phyloP scores from a whole-genome alignment of 1,140 invertebrate genomes.

The Lepidotrigona ventralis region DNA sequence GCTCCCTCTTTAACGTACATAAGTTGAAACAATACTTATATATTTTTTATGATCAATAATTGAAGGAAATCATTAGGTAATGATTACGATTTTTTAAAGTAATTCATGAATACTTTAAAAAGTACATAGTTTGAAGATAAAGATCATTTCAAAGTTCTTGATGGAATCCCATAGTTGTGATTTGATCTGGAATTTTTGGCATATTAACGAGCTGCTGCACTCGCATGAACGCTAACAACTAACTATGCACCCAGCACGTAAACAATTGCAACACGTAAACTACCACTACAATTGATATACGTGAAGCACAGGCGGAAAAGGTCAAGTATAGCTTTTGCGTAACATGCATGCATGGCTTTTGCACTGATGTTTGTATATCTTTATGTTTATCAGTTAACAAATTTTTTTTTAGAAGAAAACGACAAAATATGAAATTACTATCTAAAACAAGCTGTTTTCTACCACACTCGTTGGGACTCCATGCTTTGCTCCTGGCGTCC shows the following conservation, averaged over 20 bases:
- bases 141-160: slow-evolving; percentile 16
- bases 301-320: slow-evolving; percentile 67
- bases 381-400: neutral
- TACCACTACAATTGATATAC: slow-evolving; percentile 28
- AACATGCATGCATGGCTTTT: slow-evolving; percentile 58
- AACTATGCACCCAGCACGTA: slow-evolving; percentile 64
- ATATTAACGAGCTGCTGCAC: slow-evolving; percentile 60
- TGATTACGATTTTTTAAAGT: neutral
- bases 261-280: slow-evolving; percentile 47
- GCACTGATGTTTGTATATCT: neutral
- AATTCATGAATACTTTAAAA: neutral
- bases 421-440: neutral
- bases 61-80: neutral
- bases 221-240: slow-evolving; percentile 75
- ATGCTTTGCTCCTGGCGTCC: slow-evolving; percentile 54
- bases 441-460: neutral
- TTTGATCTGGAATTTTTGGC: slow-evolving; percentile 33
- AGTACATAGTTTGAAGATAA: neutral
- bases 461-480: slow-evolving; percentile 56
- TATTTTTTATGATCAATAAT: neutral
- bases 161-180: slow-evolving; percentile 14
- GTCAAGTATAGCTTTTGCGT: slow-evolving; percentile 76
- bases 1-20: neutral
- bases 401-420: neutral
- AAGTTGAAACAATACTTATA: neutral